Percentiles rank a stretch among this genome's conserved stretches.
Evolutionary conservation across 2,113 vertebrate species (phyloP).

Genomic region (Triplophysa tibetana): DNA sequence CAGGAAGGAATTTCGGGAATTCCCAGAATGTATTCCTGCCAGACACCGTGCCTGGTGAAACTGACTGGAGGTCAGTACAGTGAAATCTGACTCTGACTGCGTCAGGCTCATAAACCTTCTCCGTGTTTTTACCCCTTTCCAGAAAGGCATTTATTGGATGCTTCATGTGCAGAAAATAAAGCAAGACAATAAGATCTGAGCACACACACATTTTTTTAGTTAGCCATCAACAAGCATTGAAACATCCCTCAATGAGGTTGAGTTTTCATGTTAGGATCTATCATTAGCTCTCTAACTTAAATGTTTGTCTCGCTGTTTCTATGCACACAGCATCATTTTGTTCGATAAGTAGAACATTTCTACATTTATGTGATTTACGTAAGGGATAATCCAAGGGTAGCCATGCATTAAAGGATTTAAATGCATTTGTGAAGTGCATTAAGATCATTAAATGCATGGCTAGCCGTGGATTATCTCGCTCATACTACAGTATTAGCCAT

Average conservation of each 20-base stretch:
- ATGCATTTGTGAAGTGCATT: too few species aligned
- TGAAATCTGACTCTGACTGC: conserved; percentile 5
- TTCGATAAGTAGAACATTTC: too few species aligned
- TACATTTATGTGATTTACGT: too few species aligned
- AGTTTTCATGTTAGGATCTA: conserved; percentile 29
- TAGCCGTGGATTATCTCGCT: too few species aligned
- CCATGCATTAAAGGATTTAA: too few species aligned
- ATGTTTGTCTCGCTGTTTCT: conserved; percentile 12
- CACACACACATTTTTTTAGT: neutral
- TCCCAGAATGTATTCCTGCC: conserved; percentile 35
- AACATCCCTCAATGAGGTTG: neutral
- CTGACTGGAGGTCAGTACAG: conserved; percentile 21
- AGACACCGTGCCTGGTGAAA: neutral
- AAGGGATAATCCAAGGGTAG: too few species aligned
- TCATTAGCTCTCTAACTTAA: conserved; percentile 32
- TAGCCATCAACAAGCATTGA: too few species aligned
- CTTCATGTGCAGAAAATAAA: neutral
- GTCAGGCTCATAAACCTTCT: conserved; percentile 1
- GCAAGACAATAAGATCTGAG: too few species aligned
- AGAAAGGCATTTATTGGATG: neutral
- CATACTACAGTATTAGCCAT: too few species aligned
- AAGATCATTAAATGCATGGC: too few species aligned
- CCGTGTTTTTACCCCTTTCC: neutral
- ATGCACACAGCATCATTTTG: neutral
- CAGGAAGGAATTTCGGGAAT: conserved; percentile 31